Evolutionary conservation across 2,797 vertebrate species (phyloP).

Genomic region (Clarias laeviceps): DNA sequence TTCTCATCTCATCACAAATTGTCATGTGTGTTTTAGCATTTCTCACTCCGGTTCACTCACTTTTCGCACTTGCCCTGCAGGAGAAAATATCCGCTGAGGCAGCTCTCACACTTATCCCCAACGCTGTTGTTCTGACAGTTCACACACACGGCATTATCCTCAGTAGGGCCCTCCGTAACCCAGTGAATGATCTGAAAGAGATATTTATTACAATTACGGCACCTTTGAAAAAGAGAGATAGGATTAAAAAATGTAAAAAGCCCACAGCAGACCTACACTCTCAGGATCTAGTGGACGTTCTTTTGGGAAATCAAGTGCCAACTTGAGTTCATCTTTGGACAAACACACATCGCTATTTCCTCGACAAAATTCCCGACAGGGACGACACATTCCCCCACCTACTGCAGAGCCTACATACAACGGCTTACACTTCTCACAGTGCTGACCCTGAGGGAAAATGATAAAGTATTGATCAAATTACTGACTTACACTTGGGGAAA

Average conservation of each 20-base stretch:
- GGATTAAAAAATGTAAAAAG: not conserved
- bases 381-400: conserved; percentile 84
- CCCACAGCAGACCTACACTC: conserved; percentile 62
- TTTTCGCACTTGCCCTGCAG: conserved; percentile 88
- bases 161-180: conserved; percentile 84
- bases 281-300: conserved; percentile 78
- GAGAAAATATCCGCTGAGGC: conserved; percentile 87
- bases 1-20: not conserved
- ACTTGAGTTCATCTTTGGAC: conserved; percentile 81
- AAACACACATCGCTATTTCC: conserved; percentile 88
- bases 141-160: conserved; percentile 86
- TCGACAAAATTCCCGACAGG: conserved; percentile 86
- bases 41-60: conserved; percentile 70
- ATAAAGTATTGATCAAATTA: not conserved
- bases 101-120: conserved; percentile 89
- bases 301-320: conserved; percentile 74
- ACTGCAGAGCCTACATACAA: conserved; percentile 88
- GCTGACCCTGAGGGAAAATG: conserved; percentile 75
- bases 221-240: not conserved
- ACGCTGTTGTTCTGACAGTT: conserved; percentile 91
- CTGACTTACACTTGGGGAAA: not conserved
- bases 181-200: conserved; percentile 78
- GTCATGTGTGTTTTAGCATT: not conserved
- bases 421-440: conserved; percentile 91
- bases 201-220: not conserved